These are phyloP conservation scores for Poicephalus meyeri DNA, from an alignment of 2,113 vertebrate species.

Conservation along the genomic window DNA sequence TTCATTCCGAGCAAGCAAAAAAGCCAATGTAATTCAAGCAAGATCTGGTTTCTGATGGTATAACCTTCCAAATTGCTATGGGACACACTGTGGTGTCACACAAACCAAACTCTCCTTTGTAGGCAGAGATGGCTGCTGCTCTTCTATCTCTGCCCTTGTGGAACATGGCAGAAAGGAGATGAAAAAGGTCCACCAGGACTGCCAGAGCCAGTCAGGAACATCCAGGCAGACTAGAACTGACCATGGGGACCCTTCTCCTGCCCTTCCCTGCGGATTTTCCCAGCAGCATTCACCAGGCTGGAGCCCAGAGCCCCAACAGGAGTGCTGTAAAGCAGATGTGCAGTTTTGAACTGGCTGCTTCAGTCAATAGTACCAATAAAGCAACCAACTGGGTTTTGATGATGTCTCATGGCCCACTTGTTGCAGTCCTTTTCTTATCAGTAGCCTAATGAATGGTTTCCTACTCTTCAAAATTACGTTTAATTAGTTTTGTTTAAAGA, in stretches of 20 bases:
- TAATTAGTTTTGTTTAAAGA: constrained; percentile 12
- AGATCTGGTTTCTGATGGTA: neutral
- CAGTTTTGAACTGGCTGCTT: neutral
- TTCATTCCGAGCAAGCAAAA: neutral
- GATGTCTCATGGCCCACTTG: neutral
- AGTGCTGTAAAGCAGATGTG: neutral
- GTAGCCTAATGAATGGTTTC: neutral
- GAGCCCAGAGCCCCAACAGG: neutral
- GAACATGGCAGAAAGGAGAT: neutral
- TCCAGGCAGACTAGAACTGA: neutral
- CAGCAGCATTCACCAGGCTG: neutral
- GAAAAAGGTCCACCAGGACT: neutral
- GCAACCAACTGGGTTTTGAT: neutral
- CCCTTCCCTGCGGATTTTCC: neutral
- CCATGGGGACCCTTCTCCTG: neutral
- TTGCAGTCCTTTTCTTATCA: neutral
- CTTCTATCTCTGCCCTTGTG: neutral
- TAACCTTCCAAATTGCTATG: neutral
- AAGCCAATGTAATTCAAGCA: neutral
- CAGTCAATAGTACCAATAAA: neutral
- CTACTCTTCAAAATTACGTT: neutral
- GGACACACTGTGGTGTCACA: neutral
- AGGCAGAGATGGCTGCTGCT: neutral
- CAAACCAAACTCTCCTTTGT: neutral
- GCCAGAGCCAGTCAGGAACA: neutral